These are phyloP conservation scores for Myotis lucifugus DNA, from an alignment of 2,113 vertebrate species.

Conservation along the genomic window DNA sequence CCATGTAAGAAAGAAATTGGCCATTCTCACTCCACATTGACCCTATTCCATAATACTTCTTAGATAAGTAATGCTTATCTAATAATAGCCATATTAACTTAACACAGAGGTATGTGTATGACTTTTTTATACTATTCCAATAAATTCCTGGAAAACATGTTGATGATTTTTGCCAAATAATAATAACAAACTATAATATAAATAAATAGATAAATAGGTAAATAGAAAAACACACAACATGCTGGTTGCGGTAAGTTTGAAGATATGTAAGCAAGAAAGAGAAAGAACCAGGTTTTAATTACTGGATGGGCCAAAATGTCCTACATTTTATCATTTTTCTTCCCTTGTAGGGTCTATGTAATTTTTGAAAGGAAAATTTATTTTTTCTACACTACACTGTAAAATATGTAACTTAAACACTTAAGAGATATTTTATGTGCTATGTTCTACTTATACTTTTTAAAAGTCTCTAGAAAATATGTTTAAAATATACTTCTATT, in stretches of 20 bases:
- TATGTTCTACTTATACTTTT: not conserved
- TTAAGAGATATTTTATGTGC: not conserved
- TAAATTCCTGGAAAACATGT: not conserved
- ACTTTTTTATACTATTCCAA: not conserved
- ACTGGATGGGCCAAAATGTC: not conserved
- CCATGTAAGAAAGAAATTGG: not conserved
- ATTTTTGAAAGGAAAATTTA: not conserved
- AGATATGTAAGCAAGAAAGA: not conserved
- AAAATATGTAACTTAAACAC: not conserved
- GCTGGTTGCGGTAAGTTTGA: not conserved
- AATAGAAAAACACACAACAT: not conserved
- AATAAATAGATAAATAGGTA: not conserved
- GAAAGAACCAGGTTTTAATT: not conserved
- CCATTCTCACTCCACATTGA: accelerated
- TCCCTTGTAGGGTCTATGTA: not conserved
- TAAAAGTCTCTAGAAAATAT: not conserved
- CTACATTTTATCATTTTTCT: not conserved
- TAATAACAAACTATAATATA: not conserved
- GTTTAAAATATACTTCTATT: not conserved
- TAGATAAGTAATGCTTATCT: not conserved
- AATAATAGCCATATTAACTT: not conserved
- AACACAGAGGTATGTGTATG: not conserved
- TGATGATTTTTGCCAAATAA: not conserved
- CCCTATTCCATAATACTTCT: no score
- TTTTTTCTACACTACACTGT: not conserved